Evolutionary conservation across 92 coral and sea anemone genomes (phyloP), one percentile per base, ranked within the genome.

Genomic region (Actinernus sp.): DNA sequence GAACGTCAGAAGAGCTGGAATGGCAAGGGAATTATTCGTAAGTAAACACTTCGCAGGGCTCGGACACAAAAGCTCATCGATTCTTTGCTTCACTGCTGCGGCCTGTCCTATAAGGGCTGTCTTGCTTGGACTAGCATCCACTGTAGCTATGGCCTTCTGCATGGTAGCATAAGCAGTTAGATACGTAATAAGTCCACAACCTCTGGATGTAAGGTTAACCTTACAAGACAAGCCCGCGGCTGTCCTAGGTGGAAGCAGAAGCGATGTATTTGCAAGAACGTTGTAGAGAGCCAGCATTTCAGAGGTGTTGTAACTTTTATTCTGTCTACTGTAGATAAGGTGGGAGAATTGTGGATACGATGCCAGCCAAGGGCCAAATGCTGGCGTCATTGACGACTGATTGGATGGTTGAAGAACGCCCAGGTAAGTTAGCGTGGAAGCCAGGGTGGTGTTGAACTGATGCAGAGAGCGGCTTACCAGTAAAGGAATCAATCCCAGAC

Each of bases 271-370:
- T 21, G 26, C 10, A 12, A 93, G 75, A 9, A 79, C 89, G 8
- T 74, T 78, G 47, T 93, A 93, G 13, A 93, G 48, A 25, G 88
- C 98, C 5, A 49, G 59, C 93, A 93, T 93, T 55, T 81, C 88
- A 16, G 51, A 18, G 21, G 18, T 2, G 34, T 31, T 57, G 51
- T 56, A 81, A 25, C 11, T 31, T 7, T 50, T 25, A 11, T 75
- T 68, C 32, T 22, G 16, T 0, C 49, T 33, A 19, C 48, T 57
- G 14, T 38, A 50, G 7, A 79, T 40, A n/a, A 30, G 4, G 1
- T 70, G 32, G 5, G 40, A 41, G 55, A 41, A 67, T 13, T 44
- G 16, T 11, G 49, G 5, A 20, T 34, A 50, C 29, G 85, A 55
- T 7, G 26, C 47, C 0, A 90, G 8, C 93, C 93, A 90, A 18